phyloP scores from a whole-genome alignment of 35 echinoderm and acorn worm genomes.

The Holothuria glaberrima region DNA sequence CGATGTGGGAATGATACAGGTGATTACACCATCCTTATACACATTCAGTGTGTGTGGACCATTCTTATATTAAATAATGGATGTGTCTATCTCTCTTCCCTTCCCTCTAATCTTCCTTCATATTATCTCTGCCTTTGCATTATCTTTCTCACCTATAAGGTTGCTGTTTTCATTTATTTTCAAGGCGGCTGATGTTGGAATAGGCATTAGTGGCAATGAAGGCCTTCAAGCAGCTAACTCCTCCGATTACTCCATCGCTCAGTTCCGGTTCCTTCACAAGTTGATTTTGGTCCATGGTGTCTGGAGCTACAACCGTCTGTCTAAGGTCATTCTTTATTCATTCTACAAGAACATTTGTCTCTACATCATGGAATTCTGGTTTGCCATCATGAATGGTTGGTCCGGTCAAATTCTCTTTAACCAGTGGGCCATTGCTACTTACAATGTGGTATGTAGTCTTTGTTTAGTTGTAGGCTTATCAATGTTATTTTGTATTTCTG shows the following conservation, averaged over 20 bases:
- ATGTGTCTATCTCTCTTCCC: too few species aligned
- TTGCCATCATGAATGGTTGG: slow-evolving; percentile 96
- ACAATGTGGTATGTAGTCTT: slow-evolving; percentile 84
- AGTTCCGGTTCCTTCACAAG: slow-evolving; percentile 95
- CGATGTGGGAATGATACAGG: slow-evolving; percentile 97
- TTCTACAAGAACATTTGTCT: slow-evolving; percentile 99
- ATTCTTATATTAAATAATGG: too few species aligned
- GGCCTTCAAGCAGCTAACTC: slow-evolving; percentile 95
- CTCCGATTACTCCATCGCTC: slow-evolving; percentile 98
- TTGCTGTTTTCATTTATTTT: too few species aligned
- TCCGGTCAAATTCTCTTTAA: slow-evolving; percentile 98
- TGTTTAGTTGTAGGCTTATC: background rate
- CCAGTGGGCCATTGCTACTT: slow-evolving; percentile 88
- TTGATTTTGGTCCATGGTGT: slow-evolving; percentile 93
- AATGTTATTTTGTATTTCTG: too few species aligned
- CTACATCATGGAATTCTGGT: slow-evolving; percentile 99
- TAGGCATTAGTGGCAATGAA: slow-evolving; percentile 95
- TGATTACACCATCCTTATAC: too few species aligned
- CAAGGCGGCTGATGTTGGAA: slow-evolving; percentile 92
- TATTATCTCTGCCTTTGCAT: slow-evolving; percentile 55
- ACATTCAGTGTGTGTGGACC: too few species aligned
- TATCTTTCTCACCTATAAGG: too few species aligned
- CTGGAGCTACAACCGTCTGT: slow-evolving; percentile 94
- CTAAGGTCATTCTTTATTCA: slow-evolving; percentile 95
- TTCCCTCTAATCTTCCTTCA: too few species aligned